Conservation (phyloP, 2,113 vertebrate species). For the Pan paniscus region DNA sequence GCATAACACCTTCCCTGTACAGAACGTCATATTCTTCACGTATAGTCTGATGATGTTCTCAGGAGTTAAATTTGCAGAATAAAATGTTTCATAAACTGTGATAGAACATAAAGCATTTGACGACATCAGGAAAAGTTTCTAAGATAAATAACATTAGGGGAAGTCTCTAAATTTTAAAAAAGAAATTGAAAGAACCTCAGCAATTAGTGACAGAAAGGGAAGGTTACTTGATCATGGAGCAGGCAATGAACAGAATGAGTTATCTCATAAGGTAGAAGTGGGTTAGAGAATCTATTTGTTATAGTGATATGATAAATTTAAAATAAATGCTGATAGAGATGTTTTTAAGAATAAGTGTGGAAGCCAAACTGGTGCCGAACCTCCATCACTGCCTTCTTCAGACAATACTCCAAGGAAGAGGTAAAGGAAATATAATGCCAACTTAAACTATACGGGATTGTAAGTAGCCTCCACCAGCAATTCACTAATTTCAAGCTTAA, state of each 20-base stretch:
- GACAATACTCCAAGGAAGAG: not conserved
- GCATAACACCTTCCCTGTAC: constrained; percentile 38
- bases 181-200: not conserved
- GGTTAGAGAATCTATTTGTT: not conserved
- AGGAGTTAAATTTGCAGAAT: not conserved
- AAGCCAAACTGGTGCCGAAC: not conserved
- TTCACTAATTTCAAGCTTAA: not conserved
- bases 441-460: not conserved
- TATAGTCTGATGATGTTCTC: not conserved
- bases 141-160: not conserved
- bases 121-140: not conserved
- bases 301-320: not conserved
- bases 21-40: constrained; percentile 1
- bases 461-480: not conserved
- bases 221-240: not conserved
- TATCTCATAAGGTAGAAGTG: not conserved
- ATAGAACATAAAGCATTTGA: not conserved
- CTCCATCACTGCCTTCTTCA: not conserved
- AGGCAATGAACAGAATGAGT: not conserved
- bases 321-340: not conserved
- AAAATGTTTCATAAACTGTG: constrained; percentile 30
- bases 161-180: not conserved
- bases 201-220: not conserved
- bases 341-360: not conserved
- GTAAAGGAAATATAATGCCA: not conserved